Evolutionary conservation across 2,797 vertebrate genomes (phyloP), one percentile per base, ranked within the genome.

Genomic region (Ciconia nigra): DNA sequence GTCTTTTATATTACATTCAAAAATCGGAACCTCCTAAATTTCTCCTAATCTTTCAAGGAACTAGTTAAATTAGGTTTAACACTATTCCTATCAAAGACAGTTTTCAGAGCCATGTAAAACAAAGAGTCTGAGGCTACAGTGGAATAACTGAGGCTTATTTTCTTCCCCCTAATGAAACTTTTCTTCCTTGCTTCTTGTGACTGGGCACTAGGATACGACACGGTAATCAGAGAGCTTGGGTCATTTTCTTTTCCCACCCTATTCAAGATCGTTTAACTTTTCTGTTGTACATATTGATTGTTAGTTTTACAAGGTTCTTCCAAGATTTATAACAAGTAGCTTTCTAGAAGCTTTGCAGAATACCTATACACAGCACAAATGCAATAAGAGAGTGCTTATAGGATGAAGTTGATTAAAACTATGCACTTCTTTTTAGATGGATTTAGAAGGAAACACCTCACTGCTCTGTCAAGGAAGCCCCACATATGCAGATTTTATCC

Each of bases 191-290:
- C 3, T 83, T 91, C 66, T 55, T 83, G n/a, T 47, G 62, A 67
- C 37, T 52, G n/a, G 11, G 22, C 12, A 87, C 46, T 72, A 76
- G 49, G 44, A 74, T 3, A 82, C 12, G 13, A 79, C 8, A 59
- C 0, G 0, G 17, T 10, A 49, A 26, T 25, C 16, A 35, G 62
- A 52, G 17, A 65, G 13, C 3, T 52, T 57, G 31, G 41, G 22
- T 90, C 17, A 21, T 52, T 67, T 74, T 69, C 41, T 90, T 51
- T 66, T 39, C 41, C 47, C 19, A 59, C 4, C 11, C n/a, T 59
- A 4, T 57, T 72, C 17, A 6, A 57, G 22, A n/a, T 65, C 15
- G 8, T 87, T 72, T n/a, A 61, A 77, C 25, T 35, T 37, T 76
- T 65, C 37, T 37, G 18, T 29, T 25, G 8, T 31, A 41, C 10